These are phyloP conservation scores for Agonopterix heracliana DNA, from an alignment of 2,888 invertebrate genomes.

Conservation along the genomic window DNA sequence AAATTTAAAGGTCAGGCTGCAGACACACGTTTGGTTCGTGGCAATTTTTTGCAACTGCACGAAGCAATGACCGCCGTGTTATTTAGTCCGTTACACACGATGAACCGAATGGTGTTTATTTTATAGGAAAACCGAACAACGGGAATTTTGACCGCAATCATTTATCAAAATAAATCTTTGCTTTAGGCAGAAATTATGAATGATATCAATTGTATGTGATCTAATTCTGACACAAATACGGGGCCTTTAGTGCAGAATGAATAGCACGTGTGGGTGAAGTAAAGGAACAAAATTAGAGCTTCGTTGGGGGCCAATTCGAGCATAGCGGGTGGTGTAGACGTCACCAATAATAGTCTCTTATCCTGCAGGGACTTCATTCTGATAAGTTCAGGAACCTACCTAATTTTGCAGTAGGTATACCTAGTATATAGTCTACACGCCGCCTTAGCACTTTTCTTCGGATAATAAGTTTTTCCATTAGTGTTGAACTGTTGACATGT, in stretches of 20 bases:
- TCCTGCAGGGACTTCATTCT: not conserved
- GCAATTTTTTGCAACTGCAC: slow-evolving; percentile 18
- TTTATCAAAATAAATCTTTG: too few species aligned
- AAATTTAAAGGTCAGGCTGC: slow-evolving; percentile 1
- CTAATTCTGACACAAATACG: not conserved
- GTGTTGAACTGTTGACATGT: too few species aligned
- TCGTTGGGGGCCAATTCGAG: slow-evolving; percentile 17
- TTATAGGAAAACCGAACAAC: not conserved
- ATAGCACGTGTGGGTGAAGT: slow-evolving; percentile 1
- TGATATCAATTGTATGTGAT: not conserved
- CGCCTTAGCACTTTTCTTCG: too few species aligned
- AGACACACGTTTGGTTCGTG: not conserved
- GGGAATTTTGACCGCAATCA: not conserved
- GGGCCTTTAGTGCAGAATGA: not conserved
- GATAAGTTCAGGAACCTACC: too few species aligned
- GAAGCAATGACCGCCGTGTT: slow-evolving; percentile 26
- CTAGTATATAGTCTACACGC: too few species aligned
- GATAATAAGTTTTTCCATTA: too few species aligned
- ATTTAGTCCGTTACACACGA: slow-evolving; percentile 15
- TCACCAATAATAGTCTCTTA: slow-evolving; percentile 7
- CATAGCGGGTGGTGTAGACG: slow-evolving; percentile 3
- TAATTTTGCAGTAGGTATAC: too few species aligned
- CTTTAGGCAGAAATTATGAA: not conserved
- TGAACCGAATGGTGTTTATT: slow-evolving; percentile 3
- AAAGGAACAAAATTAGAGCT: slow-evolving; percentile 8